These are phyloP conservation scores for Drosophila sechellia DNA, from an alignment of 1,140 invertebrate species.

Conservation along the genomic window DNA sequence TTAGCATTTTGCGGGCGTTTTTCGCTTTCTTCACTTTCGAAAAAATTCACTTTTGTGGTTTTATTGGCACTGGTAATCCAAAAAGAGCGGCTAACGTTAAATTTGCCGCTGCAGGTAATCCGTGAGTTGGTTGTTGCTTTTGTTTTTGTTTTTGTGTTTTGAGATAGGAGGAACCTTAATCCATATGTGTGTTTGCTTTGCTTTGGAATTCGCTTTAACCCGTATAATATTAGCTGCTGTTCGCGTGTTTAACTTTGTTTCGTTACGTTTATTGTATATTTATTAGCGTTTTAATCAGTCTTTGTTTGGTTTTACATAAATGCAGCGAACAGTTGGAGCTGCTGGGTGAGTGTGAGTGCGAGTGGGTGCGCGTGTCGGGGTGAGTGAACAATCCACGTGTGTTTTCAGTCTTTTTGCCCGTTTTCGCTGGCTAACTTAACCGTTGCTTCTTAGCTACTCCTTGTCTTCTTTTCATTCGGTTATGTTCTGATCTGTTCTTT, in stretches of 20 bases:
- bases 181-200: slow-evolving; percentile 64
- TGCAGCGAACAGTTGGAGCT: slow-evolving; percentile 66
- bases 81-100: slow-evolving; percentile 68
- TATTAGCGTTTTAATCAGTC: slow-evolving; percentile 78
- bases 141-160: slow-evolving; percentile 28
- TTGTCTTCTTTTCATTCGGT: slow-evolving; percentile 44
- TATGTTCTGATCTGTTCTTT: slow-evolving; percentile 37
- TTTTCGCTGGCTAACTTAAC: slow-evolving; percentile 45
- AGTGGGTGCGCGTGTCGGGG: slow-evolving; percentile 11
- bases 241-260: slow-evolving; percentile 61
- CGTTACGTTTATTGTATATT: slow-evolving; percentile 57
- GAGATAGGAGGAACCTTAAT: slow-evolving; percentile 80
- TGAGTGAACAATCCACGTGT: slow-evolving; percentile 50
- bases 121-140: slow-evolving; percentile 40
- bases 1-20: slow-evolving; percentile 52
- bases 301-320: slow-evolving; percentile 56
- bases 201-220: slow-evolving; percentile 65
- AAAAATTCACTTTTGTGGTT: slow-evolving; percentile 52
- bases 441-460: slow-evolving; percentile 33
- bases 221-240: slow-evolving; percentile 61
- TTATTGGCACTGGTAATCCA: slow-evolving; percentile 84
- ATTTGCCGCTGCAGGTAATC: slow-evolving; percentile 70
- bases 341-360: slow-evolving; percentile 40
- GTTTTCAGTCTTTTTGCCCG: slow-evolving; percentile 56
- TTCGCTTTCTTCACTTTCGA: slow-evolving; percentile 50